A percentile compares a stretch with the other conserved stretches of the same genome.
Evolutionary conservation across 2,888 invertebrate genomes (phyloP).

Genomic region (Habrosyne pyritoides): DNA sequence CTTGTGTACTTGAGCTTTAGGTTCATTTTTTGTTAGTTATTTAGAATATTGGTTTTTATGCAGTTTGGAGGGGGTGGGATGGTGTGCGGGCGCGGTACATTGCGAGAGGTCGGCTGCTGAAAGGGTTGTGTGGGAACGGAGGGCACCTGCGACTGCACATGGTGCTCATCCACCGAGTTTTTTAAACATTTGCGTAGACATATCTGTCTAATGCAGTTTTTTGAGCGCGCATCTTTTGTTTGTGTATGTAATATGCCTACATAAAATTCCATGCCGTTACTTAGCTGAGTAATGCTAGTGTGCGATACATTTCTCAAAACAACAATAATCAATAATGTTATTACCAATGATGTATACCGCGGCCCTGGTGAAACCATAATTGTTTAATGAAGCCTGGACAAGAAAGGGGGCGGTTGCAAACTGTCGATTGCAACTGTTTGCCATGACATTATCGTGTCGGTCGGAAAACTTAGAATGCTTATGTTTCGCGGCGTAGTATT

Average conservation of each 20-base stretch:
- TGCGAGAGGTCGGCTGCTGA: slow-evolving; percentile 66
- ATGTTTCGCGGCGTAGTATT: slow-evolving; percentile 61
- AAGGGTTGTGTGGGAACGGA: slow-evolving; percentile 84
- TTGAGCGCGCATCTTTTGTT: slow-evolving; percentile 53
- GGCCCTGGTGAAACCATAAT: slow-evolving; percentile 37
- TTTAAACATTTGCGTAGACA: slow-evolving; percentile 77
- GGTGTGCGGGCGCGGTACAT: slow-evolving; percentile 52
- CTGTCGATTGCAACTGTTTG: slow-evolving; percentile 76
- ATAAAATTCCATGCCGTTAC: slow-evolving; percentile 13
- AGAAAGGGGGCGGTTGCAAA: slow-evolving; percentile 64
- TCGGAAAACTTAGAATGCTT: slow-evolving; percentile 61
- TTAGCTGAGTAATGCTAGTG: background rate
- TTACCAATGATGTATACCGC: slow-evolving; percentile 26
- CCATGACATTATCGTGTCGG: slow-evolving; percentile 76
- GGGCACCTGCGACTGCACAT: slow-evolving; percentile 84
- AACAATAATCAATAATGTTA: slow-evolving; percentile 31
- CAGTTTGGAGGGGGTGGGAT: slow-evolving; percentile 49
- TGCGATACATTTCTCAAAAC: background rate
- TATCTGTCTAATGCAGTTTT: slow-evolving; percentile 79
- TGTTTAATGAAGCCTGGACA: slow-evolving; percentile 46
- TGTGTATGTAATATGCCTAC: slow-evolving; percentile 33
- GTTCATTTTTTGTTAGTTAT: slow-evolving; percentile 33
- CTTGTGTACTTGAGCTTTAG: slow-evolving; percentile 12
- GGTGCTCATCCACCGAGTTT: slow-evolving; percentile 74
- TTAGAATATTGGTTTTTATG: slow-evolving; percentile 55